A percentile compares a stretch with the other conserved stretches of the same genome.
Conservation (phyloP, 2,797 vertebrate species). For the Halcyon chelicuti region DNA sequence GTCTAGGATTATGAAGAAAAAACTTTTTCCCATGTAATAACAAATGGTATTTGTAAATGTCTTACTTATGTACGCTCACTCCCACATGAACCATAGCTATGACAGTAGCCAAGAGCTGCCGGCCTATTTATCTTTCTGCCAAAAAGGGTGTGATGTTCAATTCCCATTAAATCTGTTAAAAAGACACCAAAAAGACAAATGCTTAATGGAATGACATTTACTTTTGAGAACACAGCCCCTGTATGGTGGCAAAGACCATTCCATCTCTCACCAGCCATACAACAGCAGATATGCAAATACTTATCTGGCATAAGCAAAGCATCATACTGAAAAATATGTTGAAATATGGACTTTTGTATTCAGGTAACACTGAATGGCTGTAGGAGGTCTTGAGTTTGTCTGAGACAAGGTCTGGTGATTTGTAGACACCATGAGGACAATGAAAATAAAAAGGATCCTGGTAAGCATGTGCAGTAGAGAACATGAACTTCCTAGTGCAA, state of each 20-base stretch:
- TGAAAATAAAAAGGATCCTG: background rate
- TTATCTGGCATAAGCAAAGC: background rate
- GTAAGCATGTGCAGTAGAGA: background rate
- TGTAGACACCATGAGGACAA: background rate
- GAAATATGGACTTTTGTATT: background rate
- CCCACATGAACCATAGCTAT: background rate
- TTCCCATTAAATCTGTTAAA: background rate
- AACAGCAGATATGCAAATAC: background rate
- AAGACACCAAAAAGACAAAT: background rate
- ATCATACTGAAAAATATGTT: background rate
- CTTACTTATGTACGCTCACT: background rate
- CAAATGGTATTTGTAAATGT: background rate
- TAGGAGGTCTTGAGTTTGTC: background rate
- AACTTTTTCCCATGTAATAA: background rate
- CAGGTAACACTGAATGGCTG: background rate
- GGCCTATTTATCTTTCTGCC: background rate
- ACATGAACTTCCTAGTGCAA: background rate
- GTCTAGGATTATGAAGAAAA: background rate
- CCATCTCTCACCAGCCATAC: background rate
- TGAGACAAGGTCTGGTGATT: background rate
- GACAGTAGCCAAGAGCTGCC: background rate
- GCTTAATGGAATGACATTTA: background rate
- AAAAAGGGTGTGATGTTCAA: background rate
- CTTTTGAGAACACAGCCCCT: background rate
- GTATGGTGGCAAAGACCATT: background rate